phyloP scores from a whole-genome alignment of 2,888 invertebrate species.

The Yponomeuta malinellus region DNA sequence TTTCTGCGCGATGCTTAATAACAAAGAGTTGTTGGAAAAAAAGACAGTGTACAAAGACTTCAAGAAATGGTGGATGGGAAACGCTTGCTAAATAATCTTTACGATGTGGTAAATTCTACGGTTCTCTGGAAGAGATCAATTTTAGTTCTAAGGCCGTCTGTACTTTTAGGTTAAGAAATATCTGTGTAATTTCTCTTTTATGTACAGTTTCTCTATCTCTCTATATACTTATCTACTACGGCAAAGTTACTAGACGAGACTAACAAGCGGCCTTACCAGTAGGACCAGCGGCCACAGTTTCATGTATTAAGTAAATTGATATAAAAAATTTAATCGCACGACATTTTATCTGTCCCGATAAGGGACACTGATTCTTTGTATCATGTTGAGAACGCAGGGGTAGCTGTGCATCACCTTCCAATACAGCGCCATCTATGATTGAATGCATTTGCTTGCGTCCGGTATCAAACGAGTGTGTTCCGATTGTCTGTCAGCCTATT shows the following conservation, averaged over 20 bases:
- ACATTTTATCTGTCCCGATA: no score
- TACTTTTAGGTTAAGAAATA: no score
- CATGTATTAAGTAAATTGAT: no score
- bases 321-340: no score
- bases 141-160: no score
- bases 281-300: no score
- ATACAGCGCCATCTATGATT: not conserved
- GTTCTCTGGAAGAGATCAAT: not conserved
- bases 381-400: no score
- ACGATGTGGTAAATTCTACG: not conserved
- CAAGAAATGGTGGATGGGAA: conserved; percentile 23
- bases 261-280: no score
- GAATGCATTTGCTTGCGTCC: conserved; percentile 11
- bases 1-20: conserved; percentile 31
- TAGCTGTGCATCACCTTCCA: no score
- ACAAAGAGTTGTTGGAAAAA: conserved; percentile 24
- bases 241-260: not conserved
- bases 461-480: conserved; percentile 13
- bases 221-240: not conserved
- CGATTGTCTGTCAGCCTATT: not conserved
- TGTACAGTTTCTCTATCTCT: no score
- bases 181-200: no score
- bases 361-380: no score
- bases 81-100: conserved; percentile 21
- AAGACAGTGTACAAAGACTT: conserved; percentile 27